Base-by-base conservation (phyloP, 2,888 invertebrate genomes). In the Drosophila rellima region DNA sequence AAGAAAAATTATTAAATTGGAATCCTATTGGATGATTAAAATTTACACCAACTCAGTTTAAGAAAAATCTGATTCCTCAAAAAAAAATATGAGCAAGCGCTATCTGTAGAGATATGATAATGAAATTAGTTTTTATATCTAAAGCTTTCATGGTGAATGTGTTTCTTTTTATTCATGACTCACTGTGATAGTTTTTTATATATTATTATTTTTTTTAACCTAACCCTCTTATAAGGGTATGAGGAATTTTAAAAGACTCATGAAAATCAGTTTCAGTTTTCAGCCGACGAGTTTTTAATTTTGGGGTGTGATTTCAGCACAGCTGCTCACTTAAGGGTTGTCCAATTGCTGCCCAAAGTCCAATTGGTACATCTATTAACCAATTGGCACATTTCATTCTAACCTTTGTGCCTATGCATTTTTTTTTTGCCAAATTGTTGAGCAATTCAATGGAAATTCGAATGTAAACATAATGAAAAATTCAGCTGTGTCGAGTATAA, bases 401-500 rank as follows among this genome's bases (percentile, higher is more conserved):
- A 64, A 63, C 57, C 33, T 62, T 56, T 67, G 57, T 74, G 74
- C 65, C 62, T 75, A 51, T 4, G n/a, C 33, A 6, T 7, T 26
- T 26, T 26, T 6, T 26, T 10, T 61, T 47, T 17, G 37, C 6
- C 51, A 59, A 77, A 63, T 63, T 69, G 48, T 65, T 62, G n/a
- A 23, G 75, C 61, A 65, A 70, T 79, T 79, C 73, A 60, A 60
- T 70, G 70, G 68, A 74, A 82, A 81, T 62, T 66, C 42, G 31
- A 48, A 62, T 67, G 67, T 71, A 85, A 82, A 85, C 80, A 80
- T 77, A 80, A 50, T 47, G 42, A 26, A 60, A 45, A 52, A 18
- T 23, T n/a, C 17, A 18, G 7, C 48, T 23, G 20, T 42, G 5
- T 6, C 0, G 44, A 29, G 17, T 4, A 13, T 6, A 44, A 13